Evolutionary conservation across 2,888 invertebrate species (phyloP).

Genomic region (Orthosia cruda): DNA sequence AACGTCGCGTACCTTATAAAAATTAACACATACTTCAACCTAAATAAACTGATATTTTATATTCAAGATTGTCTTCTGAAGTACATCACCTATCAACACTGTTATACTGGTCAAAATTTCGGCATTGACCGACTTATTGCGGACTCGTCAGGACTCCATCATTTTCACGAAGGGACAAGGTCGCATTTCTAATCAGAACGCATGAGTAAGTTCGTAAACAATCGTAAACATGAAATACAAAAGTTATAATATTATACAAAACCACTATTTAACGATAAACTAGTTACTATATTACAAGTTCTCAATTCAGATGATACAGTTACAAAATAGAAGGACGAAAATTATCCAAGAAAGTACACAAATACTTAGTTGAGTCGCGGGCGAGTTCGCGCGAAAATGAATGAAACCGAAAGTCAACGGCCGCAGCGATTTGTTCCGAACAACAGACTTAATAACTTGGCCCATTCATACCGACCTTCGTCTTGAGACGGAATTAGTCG

Average conservation of each 20-base stretch:
- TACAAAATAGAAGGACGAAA: conserved; percentile 22
- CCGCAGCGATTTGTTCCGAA: conserved; percentile 82
- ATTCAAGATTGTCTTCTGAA: neutral
- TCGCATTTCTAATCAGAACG: neutral
- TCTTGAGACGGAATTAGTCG: conserved; percentile 70
- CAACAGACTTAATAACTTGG: conserved; percentile 84
- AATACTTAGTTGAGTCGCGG: conserved; percentile 57
- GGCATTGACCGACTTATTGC: neutral
- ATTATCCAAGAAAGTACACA: conserved; percentile 56
- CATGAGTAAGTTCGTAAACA: conserved; percentile 3
- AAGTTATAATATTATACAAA: conserved; percentile 2
- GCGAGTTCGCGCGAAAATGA: conserved; percentile 70
- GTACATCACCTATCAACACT: neutral
- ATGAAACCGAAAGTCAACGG: conserved; percentile 87
- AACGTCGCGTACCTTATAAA: too few relatives aligned
- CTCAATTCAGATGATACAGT: conserved; percentile 9
- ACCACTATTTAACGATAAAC: neutral
- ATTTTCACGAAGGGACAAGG: neutral
- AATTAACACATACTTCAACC: too few relatives aligned
- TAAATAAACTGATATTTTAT: too few relatives aligned
- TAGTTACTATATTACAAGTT: conserved; percentile 17
- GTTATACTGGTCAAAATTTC: neutral
- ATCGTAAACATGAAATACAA: conserved; percentile 9
- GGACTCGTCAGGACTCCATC: neutral
- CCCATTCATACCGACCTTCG: conserved; percentile 81